Evolutionary conservation across 2,113 vertebrate species (phyloP), one percentile per base, ranked within the genome.

Genomic region (Entosphenus tridentatus): DNA sequence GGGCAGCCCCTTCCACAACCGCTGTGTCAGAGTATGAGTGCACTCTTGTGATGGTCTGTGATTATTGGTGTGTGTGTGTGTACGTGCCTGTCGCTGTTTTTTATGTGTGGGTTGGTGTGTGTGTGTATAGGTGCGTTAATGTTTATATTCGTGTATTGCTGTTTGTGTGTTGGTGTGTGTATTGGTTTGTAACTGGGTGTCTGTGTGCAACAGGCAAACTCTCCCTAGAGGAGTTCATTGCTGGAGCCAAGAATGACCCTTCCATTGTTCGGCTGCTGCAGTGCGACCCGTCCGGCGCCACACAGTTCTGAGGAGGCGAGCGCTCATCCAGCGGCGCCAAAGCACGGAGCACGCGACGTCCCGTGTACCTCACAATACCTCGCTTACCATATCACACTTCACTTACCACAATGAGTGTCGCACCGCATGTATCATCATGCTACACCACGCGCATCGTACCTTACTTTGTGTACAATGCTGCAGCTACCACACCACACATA

Each of bases 211-310:
- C 80, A 97, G 93, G 93, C 62, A 95, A 92, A 75, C 76, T 97
- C 57, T 97, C 93, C 9, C 80, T 97, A 80, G 93, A 96, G 79
- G 93, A 97, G 77, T 97, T 96, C 78, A 97, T 97, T 82, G 83
- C 83, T 81, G 93, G 93, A 73, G 93, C 93, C 82, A 96, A 97
- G 82, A 97, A 89, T 12, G 93, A 96, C 79, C 93, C 93, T 1
- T 96, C 91, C 77, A 97, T 97, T 62, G 93, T 97, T 71, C 83
- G 91, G 75, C 84, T 97, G 84, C 86, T 97, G 78, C 91, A 97
- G 82, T 97, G 93, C 1, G 91, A 97, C 82, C 91, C 93, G 76
- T 93, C 91, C 79, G 87, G 88, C 6, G 82, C 91, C 72, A 83
- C 81, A 11, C 92, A 95, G 83, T 89, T 97, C 84, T 97, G 79